phyloP scores from a whole-genome alignment of 2,113 vertebrate species.

The Catharus bicknelli region DNA sequence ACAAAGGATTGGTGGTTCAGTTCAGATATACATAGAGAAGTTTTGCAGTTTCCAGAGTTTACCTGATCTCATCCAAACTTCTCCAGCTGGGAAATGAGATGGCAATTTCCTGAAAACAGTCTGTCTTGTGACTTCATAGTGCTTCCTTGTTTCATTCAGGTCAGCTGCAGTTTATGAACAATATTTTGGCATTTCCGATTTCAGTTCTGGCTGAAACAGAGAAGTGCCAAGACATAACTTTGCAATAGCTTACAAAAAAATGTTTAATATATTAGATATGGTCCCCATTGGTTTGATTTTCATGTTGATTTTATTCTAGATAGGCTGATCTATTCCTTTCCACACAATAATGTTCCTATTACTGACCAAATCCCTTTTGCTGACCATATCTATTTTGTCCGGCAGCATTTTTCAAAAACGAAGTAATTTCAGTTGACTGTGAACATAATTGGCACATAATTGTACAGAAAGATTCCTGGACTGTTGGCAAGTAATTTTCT shows the following conservation, averaged over 20 bases:
- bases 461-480: background rate
- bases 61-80: background rate
- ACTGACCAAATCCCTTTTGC: background rate
- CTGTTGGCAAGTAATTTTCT: background rate
- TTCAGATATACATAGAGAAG: background rate
- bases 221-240: background rate
- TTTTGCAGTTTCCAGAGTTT: background rate
- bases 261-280: background rate
- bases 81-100: background rate
- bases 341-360: background rate
- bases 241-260: background rate
- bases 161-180: slow-evolving; percentile 18
- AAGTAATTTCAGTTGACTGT: background rate
- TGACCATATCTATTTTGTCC: background rate
- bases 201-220: slow-evolving; percentile 38
- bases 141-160: slow-evolving; percentile 41
- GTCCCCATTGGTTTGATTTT: background rate
- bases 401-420: background rate
- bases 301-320: background rate
- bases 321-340: background rate
- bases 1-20: background rate
- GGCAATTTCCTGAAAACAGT: background rate
- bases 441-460: background rate
- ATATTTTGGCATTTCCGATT: slow-evolving; percentile 41
- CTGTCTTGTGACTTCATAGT: slow-evolving; percentile 9